These are phyloP conservation scores for Manis crassicaudata DNA, from an alignment of 2,797 vertebrate genomes.

Conservation along the genomic window DNA sequence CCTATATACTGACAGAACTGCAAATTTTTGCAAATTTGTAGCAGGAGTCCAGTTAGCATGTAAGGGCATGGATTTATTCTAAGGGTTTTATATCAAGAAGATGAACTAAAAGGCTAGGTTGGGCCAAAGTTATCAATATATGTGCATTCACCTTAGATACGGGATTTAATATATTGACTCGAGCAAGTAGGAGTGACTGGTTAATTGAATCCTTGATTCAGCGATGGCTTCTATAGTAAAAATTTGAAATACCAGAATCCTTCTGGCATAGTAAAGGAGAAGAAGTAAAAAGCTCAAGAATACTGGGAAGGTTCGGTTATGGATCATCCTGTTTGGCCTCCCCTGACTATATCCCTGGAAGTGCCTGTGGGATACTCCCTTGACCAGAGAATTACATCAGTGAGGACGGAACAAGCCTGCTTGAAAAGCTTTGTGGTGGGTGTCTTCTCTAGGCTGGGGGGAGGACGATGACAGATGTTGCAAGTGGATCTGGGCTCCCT, in stretches of 20 bases:
- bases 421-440: neutral
- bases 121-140: neutral
- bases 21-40: neutral
- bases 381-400: neutral
- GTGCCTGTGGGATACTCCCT: neutral
- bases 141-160: neutral
- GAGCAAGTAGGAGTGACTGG: neutral
- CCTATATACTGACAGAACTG: neutral
- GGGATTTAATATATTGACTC: neutral
- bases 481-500: neutral
- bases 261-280: neutral
- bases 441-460: neutral
- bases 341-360: neutral
- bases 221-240: neutral
- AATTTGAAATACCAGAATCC: neutral
- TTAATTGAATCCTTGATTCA: neutral
- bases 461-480: neutral
- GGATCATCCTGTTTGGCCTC: neutral
- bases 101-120: neutral
- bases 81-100: neutral
- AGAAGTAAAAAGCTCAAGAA: slow-evolving; percentile 8
- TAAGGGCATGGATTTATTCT: neutral
- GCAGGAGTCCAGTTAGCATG: neutral
- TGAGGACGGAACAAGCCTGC: neutral
- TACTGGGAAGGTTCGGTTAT: neutral